A percentile compares a stretch with the other conserved stretches of the same genome.
phyloP scores from a whole-genome alignment of 2,113 vertebrate genomes.

The Rhagologus leucostigma region DNA sequence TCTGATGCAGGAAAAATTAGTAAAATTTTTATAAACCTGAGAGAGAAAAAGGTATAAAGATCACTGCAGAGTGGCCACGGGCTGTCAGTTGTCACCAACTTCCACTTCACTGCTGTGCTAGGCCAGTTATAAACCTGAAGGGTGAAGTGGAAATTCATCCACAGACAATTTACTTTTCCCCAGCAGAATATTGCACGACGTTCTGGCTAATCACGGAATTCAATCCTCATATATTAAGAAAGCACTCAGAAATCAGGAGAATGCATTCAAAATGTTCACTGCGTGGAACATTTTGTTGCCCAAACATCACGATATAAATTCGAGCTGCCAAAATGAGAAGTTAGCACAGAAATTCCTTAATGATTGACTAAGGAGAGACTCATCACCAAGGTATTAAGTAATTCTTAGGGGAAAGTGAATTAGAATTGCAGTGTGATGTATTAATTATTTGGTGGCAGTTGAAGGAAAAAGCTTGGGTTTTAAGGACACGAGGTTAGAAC shows the following conservation, averaged over 20 bases:
- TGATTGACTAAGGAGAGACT: background rate
- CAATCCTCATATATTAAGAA: background rate
- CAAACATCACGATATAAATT: background rate
- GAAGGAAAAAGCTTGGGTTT: background rate
- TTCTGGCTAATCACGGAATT: background rate
- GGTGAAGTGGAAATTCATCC: background rate
- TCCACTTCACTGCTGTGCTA: background rate
- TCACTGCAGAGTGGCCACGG: background rate
- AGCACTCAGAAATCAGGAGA: background rate
- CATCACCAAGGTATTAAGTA: constrained; percentile 12
- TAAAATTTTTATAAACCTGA: background rate
- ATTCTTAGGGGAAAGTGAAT: constrained; percentile 16
- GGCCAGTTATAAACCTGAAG: background rate
- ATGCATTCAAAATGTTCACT: background rate
- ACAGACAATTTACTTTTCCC: background rate
- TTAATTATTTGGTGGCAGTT: background rate
- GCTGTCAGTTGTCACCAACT: background rate
- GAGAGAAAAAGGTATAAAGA: background rate
- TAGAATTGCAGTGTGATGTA: background rate
- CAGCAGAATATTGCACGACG: background rate
- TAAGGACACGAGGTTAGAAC: background rate
- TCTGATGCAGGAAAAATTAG: background rate
- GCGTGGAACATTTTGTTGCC: background rate
- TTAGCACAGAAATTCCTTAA: constrained; percentile 30
- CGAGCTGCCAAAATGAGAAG: constrained; percentile 33